A percentile compares a stretch with the other conserved stretches of the same genome.
Evolutionary conservation across 2,888 invertebrate genomes (phyloP).

Genomic region (Trissoscelio sp.): DNA sequence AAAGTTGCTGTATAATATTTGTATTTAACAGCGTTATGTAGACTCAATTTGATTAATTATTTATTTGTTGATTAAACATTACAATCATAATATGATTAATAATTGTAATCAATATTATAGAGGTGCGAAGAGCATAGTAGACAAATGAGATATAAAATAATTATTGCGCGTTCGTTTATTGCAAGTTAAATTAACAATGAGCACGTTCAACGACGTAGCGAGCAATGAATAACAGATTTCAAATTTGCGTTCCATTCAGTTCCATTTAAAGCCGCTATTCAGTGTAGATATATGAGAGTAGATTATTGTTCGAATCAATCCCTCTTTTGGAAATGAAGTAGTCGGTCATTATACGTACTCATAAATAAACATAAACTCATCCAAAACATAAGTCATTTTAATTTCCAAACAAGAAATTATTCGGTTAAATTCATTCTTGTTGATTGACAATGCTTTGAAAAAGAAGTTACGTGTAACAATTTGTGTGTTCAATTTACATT

Average conservation of each 20-base stretch:
- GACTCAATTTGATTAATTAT: too few relatives aligned
- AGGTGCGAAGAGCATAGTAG: not conserved
- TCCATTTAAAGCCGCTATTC: not conserved
- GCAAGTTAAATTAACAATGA: constrained; percentile 1
- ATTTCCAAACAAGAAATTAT: not conserved
- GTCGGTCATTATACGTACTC: constrained; percentile 14
- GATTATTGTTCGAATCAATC: constrained; percentile 24
- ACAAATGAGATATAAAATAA: not conserved
- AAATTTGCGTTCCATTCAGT: constrained; percentile 8
- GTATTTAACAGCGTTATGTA: too few relatives aligned
- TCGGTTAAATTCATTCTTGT: not conserved
- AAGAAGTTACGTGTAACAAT: not conserved
- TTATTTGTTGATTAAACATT: too few relatives aligned
- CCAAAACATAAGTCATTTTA: not conserved
- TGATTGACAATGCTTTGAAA: not conserved
- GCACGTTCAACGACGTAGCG: not conserved
- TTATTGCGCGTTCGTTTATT: not conserved
- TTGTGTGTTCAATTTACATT: not conserved
- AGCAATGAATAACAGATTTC: constrained; percentile 13
- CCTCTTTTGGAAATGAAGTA: constrained; percentile 20
- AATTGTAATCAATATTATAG: not conserved
- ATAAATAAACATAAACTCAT: not conserved
- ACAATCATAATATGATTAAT: not conserved
- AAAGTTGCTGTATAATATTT: too few relatives aligned
- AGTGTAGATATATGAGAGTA: constrained; percentile 7